A percentile compares a stretch with the other conserved stretches of the same genome.
Conservation (phyloP, 2,797 vertebrate species). For the Sebastes iracundus region DNA sequence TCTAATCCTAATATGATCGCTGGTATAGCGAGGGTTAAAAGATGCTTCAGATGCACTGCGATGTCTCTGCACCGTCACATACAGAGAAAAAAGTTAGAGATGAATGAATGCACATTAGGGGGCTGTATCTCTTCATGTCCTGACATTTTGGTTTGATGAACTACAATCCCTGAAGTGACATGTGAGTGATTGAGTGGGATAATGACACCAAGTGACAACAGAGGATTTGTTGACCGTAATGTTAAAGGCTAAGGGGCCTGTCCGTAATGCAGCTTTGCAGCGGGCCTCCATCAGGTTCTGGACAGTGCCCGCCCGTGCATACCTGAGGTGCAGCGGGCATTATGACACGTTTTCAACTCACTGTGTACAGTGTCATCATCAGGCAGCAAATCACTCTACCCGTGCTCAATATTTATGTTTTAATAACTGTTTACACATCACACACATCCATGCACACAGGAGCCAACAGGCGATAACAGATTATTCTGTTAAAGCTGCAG, state of each 20-base stretch:
- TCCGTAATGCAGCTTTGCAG: background rate
- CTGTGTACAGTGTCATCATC: constrained; percentile 70
- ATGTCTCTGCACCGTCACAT: background rate
- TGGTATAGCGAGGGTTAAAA: constrained; percentile 12
- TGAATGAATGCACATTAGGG: background rate
- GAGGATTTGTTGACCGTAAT: constrained; percentile 20
- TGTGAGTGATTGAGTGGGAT: constrained; percentile 4
- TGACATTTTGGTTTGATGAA: constrained; percentile 18
- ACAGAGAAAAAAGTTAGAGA: background rate
- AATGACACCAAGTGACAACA: constrained; percentile 3
- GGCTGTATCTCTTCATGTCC: background rate
- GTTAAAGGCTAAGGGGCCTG: background rate
- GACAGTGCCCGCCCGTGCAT: background rate
- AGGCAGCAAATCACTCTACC: constrained; percentile 24
- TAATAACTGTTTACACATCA: constrained; percentile 56
- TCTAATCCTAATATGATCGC: constrained; percentile 53
- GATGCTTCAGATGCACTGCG: background rate
- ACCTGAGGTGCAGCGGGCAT: background rate
- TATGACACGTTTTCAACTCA: constrained; percentile 14
- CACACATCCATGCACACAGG: constrained; percentile 17
- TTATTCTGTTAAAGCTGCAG: background rate
- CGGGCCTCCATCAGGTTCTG: background rate
- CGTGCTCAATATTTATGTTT: constrained; percentile 64
- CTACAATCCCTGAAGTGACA: background rate
- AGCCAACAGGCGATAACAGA: background rate